Evolutionary conservation across 2,113 vertebrate genomes (phyloP).

Genomic region (Indicator maculatus): DNA sequence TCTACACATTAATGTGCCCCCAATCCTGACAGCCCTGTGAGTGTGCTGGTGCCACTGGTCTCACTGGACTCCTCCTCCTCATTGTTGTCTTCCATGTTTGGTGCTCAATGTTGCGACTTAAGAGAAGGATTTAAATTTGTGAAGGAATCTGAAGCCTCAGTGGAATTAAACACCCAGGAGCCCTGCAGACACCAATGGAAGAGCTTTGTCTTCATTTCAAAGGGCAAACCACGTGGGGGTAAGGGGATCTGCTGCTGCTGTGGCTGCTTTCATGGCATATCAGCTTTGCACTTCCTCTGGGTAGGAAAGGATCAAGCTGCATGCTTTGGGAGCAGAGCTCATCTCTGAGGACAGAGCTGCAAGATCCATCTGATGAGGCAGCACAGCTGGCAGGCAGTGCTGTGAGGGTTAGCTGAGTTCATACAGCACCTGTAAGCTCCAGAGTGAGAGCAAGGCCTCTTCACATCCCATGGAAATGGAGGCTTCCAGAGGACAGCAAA

Average conservation of each 20-base stretch:
- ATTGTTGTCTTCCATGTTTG: not conserved
- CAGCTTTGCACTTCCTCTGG: not conserved
- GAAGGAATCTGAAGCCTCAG: not conserved
- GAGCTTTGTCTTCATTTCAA: not conserved
- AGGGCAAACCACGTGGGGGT: accelerated
- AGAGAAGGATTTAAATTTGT: not conserved
- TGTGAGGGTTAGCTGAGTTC: not conserved
- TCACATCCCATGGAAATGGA: not conserved
- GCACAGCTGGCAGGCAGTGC: not conserved
- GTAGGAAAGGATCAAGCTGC: not conserved
- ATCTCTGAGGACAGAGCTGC: not conserved
- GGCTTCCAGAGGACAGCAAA: not conserved
- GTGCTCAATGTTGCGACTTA: not conserved
- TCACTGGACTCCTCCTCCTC: not conserved
- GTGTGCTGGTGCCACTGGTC: not conserved
- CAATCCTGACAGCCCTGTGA: not conserved
- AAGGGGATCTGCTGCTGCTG: not conserved
- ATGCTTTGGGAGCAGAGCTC: not conserved
- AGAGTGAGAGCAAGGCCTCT: not conserved
- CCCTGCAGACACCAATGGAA: not conserved
- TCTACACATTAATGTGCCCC: not conserved
- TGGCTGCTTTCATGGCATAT: not conserved
- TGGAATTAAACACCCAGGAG: not conserved
- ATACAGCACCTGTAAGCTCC: not conserved
- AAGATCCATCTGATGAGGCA: accelerated